Base-by-base conservation (phyloP, 2,797 vertebrate species). In the Alcedo atthis region DNA sequence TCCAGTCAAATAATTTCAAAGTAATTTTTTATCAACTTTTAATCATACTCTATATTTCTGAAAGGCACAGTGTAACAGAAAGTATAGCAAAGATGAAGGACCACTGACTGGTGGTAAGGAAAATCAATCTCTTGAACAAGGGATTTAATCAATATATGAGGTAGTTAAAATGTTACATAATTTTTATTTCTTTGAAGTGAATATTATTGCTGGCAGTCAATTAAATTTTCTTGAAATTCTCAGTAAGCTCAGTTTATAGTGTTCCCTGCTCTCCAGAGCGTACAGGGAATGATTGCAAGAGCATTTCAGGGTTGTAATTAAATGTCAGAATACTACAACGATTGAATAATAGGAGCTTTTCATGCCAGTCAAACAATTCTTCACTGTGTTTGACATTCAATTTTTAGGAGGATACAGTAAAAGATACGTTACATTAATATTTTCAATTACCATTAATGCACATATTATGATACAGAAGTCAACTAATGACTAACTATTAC, bases 71-170 rank as follows among this genome's bases (percentile, higher is more conserved):
- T 42, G 3, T 62, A 76, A 43, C 3, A 9, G 14, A 90, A 74
- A 74, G 9, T 40, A 5, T 18, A 51, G 58, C 7, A 61, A 26
- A 68, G 59, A 30, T 35, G 67, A 79, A 58, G 48, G 46, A n/a
- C 5, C 0, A 0, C 8, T 51, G 33, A 25, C 24, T 12, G 24
- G 15, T 5, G 24, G 12, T 45, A 55, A 73, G n/a, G 19, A 37
- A 81, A 59, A 74, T 15, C 1, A 33, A 42, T 37, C 6, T 45
- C 22, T 43, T 61, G 37, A 70, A 43, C 1, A 3, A n/a, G 22
- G 26, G 33, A 35, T 66, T 91, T 87, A 6, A 19, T 74, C 20
- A 37, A 0, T 33, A 25, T 21, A 5, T 46, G 21, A 54, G 8
- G n/a, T 53, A 70, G 18, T 69, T 64, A 54, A 57, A 62, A 42